Conservation (phyloP, 2,113 vertebrate species). For the Saccopteryx bilineata region DNA sequence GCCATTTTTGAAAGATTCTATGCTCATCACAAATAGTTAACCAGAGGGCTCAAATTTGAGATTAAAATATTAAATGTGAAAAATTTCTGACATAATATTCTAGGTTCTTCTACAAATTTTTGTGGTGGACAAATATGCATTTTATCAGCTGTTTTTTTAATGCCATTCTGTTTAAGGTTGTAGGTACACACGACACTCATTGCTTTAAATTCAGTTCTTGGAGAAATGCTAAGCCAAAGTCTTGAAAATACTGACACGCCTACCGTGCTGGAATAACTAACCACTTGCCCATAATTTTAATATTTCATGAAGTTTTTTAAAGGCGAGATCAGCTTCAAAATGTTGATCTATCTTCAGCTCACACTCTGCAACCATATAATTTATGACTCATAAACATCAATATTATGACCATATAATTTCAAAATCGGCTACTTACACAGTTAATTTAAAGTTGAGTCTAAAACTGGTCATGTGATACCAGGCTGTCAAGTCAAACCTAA, state of each 20-base stretch:
- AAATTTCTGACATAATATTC: not conserved
- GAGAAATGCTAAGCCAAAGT: constrained; percentile 80
- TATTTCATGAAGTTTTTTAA: constrained; percentile 58
- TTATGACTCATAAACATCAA: not conserved
- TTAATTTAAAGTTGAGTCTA: not conserved
- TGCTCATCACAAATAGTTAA: not conserved
- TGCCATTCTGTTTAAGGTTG: constrained; percentile 41
- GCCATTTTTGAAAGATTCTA: not conserved
- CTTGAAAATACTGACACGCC: constrained; percentile 79
- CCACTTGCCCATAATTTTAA: constrained; percentile 73
- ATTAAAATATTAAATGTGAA: constrained; percentile 33
- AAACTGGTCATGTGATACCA: not conserved
- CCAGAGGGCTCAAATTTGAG: constrained; percentile 27
- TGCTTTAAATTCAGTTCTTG: constrained; percentile 81
- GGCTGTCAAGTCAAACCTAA: too few relatives aligned
- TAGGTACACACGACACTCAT: constrained; percentile 63
- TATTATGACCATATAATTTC: not conserved
- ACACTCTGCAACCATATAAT: not conserved
- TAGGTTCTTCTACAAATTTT: not conserved
- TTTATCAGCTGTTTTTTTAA: constrained; percentile 67
- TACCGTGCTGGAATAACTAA: constrained; percentile 66
- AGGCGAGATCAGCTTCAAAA: not conserved
- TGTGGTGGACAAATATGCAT: constrained; percentile 65
- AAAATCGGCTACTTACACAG: not conserved
- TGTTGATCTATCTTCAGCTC: not conserved